These are phyloP conservation scores for Xenus cinereus DNA, from an alignment of 2,113 vertebrate genomes.

Conservation along the genomic window DNA sequence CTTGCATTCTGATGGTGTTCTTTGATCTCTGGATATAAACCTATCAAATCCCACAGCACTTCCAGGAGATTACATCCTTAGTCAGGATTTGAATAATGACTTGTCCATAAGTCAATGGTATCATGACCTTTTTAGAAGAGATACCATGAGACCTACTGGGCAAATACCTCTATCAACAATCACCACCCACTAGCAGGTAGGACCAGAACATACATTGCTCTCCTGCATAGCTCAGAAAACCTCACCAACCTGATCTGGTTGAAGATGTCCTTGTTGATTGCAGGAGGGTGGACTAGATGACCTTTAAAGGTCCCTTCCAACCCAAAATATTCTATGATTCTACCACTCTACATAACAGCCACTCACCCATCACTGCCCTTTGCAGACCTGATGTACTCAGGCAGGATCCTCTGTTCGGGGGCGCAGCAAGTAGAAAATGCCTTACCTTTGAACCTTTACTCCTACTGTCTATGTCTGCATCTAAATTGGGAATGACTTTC, in stretches of 20 bases:
- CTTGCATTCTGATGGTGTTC: background rate
- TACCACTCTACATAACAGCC: background rate
- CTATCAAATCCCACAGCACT: background rate
- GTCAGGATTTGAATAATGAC: background rate
- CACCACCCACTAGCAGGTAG: background rate
- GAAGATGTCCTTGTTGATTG: background rate
- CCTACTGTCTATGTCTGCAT: background rate
- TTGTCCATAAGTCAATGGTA: background rate
- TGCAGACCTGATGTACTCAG: background rate
- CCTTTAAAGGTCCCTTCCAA: background rate
- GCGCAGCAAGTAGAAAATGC: background rate
- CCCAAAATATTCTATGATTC: background rate
- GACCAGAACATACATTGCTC: background rate
- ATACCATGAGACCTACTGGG: background rate
- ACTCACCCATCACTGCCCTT: background rate
- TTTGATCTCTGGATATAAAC: background rate
- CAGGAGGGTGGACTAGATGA: background rate
- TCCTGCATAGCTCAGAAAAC: background rate
- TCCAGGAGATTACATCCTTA: background rate
- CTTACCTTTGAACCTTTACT: background rate
- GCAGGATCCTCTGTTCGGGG: background rate
- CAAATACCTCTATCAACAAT: background rate
- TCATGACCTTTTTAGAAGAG: background rate
- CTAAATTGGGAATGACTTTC: background rate
- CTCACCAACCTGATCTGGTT: background rate